Evolutionary conservation across 2,113 vertebrate species (phyloP), one percentile per base, ranked within the genome.

Genomic region (Callaeas wilsoni): DNA sequence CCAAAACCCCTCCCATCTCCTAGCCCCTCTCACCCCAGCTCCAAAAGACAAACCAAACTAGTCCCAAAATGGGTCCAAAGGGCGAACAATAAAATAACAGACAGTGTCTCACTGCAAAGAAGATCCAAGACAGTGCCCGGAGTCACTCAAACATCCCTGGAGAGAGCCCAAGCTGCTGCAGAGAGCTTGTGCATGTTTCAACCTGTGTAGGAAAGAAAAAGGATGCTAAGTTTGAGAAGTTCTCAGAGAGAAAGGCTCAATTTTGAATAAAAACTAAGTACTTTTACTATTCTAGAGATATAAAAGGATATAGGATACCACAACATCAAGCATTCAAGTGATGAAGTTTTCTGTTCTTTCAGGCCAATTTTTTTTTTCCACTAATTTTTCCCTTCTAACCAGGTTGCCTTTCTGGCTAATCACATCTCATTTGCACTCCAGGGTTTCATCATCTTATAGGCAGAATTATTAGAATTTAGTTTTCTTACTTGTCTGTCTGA

Each of bases 201-300:
- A 0, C 26, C 17, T 68, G 10, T 1, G 1, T 14, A 55, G 21
- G 26, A 83, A 77, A 69, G 21, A 25, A 35, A 21, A 64, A 71
- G 2, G 2, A n/a, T 6, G 1, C 6, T 3, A 12, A 50, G 4
- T 8, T n/a, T 18, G 8, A 7, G 12, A 74, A 59, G 19, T 55
- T 74, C 11, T 74, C 2, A 3, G 29, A 47, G 6, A 46, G 5
- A 63, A 17, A 71, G 6, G 3, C 4, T 41, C 22, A 12, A 14
- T 46, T 83, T 46, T 30, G 8, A 2, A 32, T 42, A n/a, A 74
- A 76, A 68, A 55, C 33, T 29, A 29, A 16, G 16, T 64, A 2
- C 16, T 33, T 89, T 62, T 63, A 49, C 35, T 50, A 46, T 39
- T 8, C 19, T 56, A 27, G n/a, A 63, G 12, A 55, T 4, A 6